phyloP scores from a whole-genome alignment of 2,797 vertebrate species.

The Pogonophryne albipinna region DNA sequence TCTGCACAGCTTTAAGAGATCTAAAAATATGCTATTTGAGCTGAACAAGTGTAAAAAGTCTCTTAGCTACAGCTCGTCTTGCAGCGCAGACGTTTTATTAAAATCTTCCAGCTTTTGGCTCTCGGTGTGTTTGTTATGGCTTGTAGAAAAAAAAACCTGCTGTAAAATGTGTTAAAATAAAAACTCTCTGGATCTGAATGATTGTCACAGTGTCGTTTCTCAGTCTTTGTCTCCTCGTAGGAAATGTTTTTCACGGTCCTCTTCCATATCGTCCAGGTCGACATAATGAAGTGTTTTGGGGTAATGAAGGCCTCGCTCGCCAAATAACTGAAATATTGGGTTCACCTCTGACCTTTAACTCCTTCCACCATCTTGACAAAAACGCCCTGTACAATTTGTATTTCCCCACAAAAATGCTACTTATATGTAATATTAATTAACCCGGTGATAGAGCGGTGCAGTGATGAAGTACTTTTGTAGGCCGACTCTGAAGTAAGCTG shows the following conservation, averaged over 20 bases:
- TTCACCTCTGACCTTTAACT: background rate
- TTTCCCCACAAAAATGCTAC: background rate
- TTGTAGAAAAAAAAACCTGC: slow-evolving; percentile 36
- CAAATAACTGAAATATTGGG: too few relatives aligned
- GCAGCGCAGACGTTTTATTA: too few relatives aligned
- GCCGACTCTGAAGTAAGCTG: too few relatives aligned
- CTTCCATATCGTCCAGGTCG: slow-evolving; percentile 96
- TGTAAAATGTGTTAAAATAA: slow-evolving; percentile 7
- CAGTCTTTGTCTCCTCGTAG: background rate
- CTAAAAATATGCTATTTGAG: background rate
- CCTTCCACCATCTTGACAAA: background rate
- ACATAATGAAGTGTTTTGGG: slow-evolving; percentile 94
- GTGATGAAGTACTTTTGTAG: too few relatives aligned
- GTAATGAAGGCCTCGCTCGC: slow-evolving; percentile 84
- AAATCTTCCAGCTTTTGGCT: background rate
- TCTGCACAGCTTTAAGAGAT: background rate
- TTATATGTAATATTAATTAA: background rate
- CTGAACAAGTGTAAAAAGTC: slow-evolving; percentile 14
- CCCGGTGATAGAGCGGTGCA: background rate
- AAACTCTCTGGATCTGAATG: slow-evolving; percentile 28
- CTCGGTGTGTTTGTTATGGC: slow-evolving; percentile 23
- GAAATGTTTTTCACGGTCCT: slow-evolving; percentile 86
- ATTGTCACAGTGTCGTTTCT: slow-evolving; percentile 15
- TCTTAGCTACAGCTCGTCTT: too few relatives aligned
- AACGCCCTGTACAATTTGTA: background rate